Evolutionary conservation across 2,797 vertebrate species (phyloP), one percentile per base, ranked within the genome.

Genomic region (Oceanodroma leucorhoa): DNA sequence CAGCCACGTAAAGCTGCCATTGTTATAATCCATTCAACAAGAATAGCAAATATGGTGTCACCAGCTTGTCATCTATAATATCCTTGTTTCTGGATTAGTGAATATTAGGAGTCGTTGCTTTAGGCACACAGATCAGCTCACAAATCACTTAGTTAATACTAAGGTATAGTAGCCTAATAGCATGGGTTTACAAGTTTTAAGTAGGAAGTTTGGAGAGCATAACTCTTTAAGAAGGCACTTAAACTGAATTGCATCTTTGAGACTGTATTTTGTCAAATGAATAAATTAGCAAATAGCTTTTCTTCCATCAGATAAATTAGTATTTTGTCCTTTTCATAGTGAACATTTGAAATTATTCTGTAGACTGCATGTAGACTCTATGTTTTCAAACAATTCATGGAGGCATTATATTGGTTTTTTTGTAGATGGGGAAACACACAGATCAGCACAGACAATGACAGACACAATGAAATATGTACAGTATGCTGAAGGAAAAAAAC

Each of bases 391-490:
- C 5, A 57, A 19, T 45, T 83, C 26, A 38, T 38, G 30, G 12
- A 34, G 36, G 24, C 19, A 50, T 46, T 53, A 24, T n/a, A 38
- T 51, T 2, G 0, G 3, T 0, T 0, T 7, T 45, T 87, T 65
- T 57, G 40, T 36, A 51, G 30, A 7, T 8, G 17, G 8, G 16
- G 50, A 65, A 58, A 78, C 38, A 22, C 20, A 55, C 4, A 41
- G 30, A 51, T 76, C 24, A 77, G 16, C 24, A 43, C 40, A 73
- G 62, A 30, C 40, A 64, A 76, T 61, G 43, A 54, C 18, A 66
- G 45, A 36, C 12, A 36, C 11, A 23, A 48, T 69, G 29, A 87
- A 79, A 60, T 53, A 48, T 3, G 5, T 65, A 89, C 36, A 32
- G 15, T 69, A 41, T 83, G 88, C 26, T 64, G 36, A 67, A 78